Percentiles rank a stretch among this genome's conserved stretches.
These are phyloP conservation scores for Dallia pectoralis DNA, from an alignment of 2,797 vertebrate species.

Conservation along the genomic window DNA sequence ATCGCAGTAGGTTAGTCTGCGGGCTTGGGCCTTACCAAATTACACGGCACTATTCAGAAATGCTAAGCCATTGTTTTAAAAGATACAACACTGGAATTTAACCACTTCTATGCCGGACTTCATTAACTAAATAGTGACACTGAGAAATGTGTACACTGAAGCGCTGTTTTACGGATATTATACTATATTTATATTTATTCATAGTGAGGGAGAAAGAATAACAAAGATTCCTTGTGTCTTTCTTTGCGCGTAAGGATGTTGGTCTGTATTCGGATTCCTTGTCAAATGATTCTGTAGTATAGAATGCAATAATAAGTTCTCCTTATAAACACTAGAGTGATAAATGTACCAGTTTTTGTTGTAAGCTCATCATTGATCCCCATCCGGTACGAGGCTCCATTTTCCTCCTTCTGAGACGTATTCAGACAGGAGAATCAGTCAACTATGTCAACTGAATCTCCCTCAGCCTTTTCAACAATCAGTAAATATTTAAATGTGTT, in stretches of 20 bases:
- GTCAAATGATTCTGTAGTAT: too few species aligned
- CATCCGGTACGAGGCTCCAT: too few species aligned
- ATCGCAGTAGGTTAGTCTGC: slow-evolving; percentile 1
- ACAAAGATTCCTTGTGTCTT: too few species aligned
- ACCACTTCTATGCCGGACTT: not conserved
- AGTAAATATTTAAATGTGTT: not conserved
- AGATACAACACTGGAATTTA: not conserved
- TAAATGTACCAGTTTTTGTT: not conserved
- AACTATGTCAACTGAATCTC: not conserved
- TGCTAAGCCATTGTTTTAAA: not conserved
- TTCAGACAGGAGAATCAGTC: not conserved
- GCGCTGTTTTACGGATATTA: too few species aligned
- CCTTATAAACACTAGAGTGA: not conserved
- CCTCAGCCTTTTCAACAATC: not conserved
- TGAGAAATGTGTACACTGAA: not conserved
- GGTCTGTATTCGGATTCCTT: too few species aligned
- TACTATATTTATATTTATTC: too few species aligned
- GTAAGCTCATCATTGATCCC: not conserved
- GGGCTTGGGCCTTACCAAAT: not conserved
- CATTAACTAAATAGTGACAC: not conserved
- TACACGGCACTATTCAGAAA: not conserved
- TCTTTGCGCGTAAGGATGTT: too few species aligned
- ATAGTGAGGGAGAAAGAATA: too few species aligned
- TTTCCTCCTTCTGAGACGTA: not conserved
- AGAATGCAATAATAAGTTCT: too few species aligned